These are phyloP conservation scores for Imbricaverruca yamaguchii DNA, from an alignment of 2,888 invertebrate species.

Conservation along the genomic window DNA sequence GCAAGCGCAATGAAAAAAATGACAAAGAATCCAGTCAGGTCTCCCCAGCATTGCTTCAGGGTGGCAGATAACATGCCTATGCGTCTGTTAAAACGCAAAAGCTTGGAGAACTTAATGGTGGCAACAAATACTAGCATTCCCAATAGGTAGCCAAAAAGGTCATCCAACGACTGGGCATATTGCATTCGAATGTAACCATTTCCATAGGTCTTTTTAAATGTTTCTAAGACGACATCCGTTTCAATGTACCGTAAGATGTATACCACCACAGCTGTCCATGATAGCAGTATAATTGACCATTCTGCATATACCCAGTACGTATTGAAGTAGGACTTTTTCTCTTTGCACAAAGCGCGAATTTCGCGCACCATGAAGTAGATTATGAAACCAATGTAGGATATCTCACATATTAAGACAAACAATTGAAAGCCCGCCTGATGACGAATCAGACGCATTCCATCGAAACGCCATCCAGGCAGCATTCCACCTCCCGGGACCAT, in stretches of 20 bases:
- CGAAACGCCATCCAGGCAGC: conserved; percentile 30
- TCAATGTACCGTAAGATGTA: conserved; percentile 35
- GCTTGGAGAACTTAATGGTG: conserved; percentile 46
- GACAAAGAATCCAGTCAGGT: conserved; percentile 39
- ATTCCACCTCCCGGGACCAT: conserved; percentile 35
- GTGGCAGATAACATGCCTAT: conserved; percentile 36
- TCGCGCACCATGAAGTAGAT: conserved; percentile 42
- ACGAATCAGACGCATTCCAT: conserved; percentile 30
- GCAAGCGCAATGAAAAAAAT: conserved; percentile 44
- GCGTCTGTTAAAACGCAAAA: conserved; percentile 40
- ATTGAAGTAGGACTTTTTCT: conserved; percentile 40
- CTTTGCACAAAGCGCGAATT: conserved; percentile 37
- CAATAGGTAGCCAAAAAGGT: conserved; percentile 44
- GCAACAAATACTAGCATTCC: conserved; percentile 46
- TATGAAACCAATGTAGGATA: conserved; percentile 41
- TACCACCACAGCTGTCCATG: conserved; percentile 42
- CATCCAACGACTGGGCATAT: conserved; percentile 44
- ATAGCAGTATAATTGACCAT: conserved; percentile 41
- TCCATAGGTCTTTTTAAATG: conserved; percentile 26
- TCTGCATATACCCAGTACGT: conserved; percentile 45
- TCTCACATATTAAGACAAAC: conserved; percentile 41
- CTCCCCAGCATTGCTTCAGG: conserved; percentile 36
- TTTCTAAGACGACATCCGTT: conserved; percentile 23
- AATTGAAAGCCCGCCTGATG: conserved; percentile 41
- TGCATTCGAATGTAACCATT: conserved; percentile 38